Evolutionary conservation across 2,113 vertebrate genomes (phyloP).

Genomic region (Paramisgurnus dabryanus): DNA sequence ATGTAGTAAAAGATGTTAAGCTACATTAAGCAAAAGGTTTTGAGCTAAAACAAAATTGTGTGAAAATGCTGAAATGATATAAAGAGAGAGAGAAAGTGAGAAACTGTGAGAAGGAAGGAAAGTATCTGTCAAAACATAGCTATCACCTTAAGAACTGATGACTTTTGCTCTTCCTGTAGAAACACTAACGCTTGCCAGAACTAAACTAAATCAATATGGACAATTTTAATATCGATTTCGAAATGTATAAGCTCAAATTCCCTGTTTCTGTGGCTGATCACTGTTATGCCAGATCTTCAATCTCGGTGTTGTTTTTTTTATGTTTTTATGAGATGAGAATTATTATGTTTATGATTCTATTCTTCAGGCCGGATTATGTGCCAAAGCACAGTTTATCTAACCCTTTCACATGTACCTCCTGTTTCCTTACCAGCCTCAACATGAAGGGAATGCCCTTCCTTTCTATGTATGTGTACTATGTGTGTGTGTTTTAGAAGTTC

Average conservation of each 20-base stretch:
- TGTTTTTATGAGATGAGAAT: constrained; percentile 40
- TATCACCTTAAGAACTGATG: not conserved
- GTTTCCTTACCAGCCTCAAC: constrained; percentile 43
- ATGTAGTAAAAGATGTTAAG: not conserved
- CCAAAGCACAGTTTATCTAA: constrained; percentile 48
- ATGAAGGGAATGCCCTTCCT: constrained; percentile 42
- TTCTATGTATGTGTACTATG: not conserved
- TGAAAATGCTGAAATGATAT: not conserved
- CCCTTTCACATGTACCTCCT: constrained; percentile 49
- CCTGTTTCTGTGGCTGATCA: constrained; percentile 27
- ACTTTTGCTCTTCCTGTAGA: not conserved
- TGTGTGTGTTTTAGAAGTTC: constrained; percentile 7
- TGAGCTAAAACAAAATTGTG: not conserved
- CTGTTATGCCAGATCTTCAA: not conserved
- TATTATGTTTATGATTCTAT: constrained; percentile 33
- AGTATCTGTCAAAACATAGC: constrained; percentile 28
- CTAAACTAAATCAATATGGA: not conserved
- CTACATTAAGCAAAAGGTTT: not conserved
- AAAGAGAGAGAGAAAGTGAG: not conserved
- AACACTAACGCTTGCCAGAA: not conserved
- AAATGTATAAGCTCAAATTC: constrained; percentile 20
- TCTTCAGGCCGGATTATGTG: constrained; percentile 38
- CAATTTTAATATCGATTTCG: not conserved
- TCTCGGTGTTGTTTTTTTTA: not conserved
- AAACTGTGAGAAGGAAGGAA: constrained; percentile 25